Evolutionary conservation across 2,113 vertebrate species (phyloP), one percentile per base, ranked within the genome.

Genomic region (Myocastor coypus): DNA sequence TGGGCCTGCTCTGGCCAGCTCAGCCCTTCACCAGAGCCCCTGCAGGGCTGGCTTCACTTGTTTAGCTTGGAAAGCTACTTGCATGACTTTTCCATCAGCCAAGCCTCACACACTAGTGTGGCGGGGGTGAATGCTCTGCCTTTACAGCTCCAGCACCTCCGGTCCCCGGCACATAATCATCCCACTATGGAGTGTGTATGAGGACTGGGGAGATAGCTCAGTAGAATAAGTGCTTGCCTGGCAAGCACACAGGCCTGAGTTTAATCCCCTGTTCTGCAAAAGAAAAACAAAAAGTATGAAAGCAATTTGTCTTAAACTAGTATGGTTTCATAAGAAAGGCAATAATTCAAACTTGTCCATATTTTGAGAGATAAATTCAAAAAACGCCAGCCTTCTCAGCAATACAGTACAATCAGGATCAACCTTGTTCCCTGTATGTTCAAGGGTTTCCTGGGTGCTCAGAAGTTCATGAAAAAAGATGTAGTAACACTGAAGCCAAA

Each of bases 331-430:
- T 89, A 80, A 46, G 71, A 82, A 42, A 90, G 64, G 22, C 34
- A 83, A 22, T 85, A 73, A 91, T 52, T 87, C 63, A 85, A 94
- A 80, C 1, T 12, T 82, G 22, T 42, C 64, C 85, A 92, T 80
- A 17, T 91, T 94, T 96, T 80, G 78, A 95, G 50, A 86, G 37
- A 50, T 17, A 92, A 37, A 52, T 90, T 90, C 63, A 61, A 85
- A 52, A 66, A 63, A 20, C n/a, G 85, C 26, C 30, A 61, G 16
- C 7, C 46, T 75, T 83, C 52, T 81, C 10, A 22, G 83, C 2
- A 8, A 7, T 0, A 26, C 3, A 42, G 30, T 2, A 0, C 26
- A 34, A 2, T 40, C 52, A 37, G 75, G 83, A 75, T 22, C 14
- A 19, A 1, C 5, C 12, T 89, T 91, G 85, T 80, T 63, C 7